Base-by-base conservation (phyloP, 2,797 vertebrate species). In the Borostomias antarcticus region DNA sequence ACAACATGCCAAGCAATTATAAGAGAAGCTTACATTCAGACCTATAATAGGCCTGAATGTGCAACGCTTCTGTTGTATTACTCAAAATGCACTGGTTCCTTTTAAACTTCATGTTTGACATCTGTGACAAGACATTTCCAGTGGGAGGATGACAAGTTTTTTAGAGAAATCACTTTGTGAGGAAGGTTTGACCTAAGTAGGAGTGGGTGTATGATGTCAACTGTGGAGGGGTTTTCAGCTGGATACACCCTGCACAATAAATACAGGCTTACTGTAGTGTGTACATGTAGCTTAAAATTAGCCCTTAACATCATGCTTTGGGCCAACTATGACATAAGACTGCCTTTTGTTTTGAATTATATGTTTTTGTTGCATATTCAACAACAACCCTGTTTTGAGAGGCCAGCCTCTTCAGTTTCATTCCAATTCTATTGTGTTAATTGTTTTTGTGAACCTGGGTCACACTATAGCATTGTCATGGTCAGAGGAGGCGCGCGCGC, bases 41-140 rank as follows among this genome's bases (percentile, higher is more conserved):
- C 33, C 33, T 0, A 33, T 9, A 58, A 35, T 10, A 35, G n/a
- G n/a, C n/a, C n/a, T n/a, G n/a, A n/a, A n/a, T n/a, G n/a, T n/a
- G n/a, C n/a, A n/a, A n/a, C n/a, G n/a, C n/a, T n/a, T n/a, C 19
- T 15, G 40, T 17, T 4, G 40, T 17, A 15, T 43, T 43, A 15
- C 40, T 15, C 40, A 15, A 13, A n/a, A 15, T 17, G 15, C 15
- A 4, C 15, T 17, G 40, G n/a, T n/a, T 43, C 40, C n/a, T 43
- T 43, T 43, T 5, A 17, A 5, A 43, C 5, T 43, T 43, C 13
- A 43, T 17, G 40, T 43, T 13, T 43, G 37, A 35, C 30, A 57
- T 57, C 50, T 57, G 56, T 13, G 13, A n/a, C n/a, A n/a, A 37
- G 40, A 58, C 32, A 10, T 21, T 33, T 58, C 35, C 32, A 58